phyloP scores from a whole-genome alignment of 35 echinoderm and acorn worm species.

The Heliocidaris tuberculata region DNA sequence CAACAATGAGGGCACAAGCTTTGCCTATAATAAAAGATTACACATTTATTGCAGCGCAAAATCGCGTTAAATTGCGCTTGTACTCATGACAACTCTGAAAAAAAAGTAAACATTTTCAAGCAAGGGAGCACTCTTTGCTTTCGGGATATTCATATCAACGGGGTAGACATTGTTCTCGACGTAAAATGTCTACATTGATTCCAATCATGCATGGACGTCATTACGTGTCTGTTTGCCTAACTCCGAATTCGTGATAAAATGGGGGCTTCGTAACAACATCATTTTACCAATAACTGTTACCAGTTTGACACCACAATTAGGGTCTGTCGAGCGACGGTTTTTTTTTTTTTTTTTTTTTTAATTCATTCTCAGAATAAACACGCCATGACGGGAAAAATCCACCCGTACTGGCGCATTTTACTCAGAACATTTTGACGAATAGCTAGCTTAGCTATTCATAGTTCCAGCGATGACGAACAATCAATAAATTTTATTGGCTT shows the following conservation, averaged over 20 bases:
- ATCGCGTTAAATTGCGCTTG: no score
- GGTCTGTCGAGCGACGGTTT: background rate
- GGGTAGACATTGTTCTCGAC: background rate
- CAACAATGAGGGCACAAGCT: no score
- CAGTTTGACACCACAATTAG: background rate
- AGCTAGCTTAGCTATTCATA: background rate
- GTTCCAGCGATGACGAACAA: background rate
- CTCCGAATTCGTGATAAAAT: background rate
- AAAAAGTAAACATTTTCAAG: no score
- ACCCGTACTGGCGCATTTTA: no score
- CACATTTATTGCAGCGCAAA: no score
- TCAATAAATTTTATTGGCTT: slow-evolving; percentile 19
- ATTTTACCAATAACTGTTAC: background rate
- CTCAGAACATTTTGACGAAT: background rate
- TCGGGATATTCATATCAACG: background rate
- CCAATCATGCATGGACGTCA: background rate
- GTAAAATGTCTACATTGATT: background rate
- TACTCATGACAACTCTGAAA: no score
- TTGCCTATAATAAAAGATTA: no score
- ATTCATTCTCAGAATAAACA: background rate
- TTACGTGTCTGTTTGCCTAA: background rate
- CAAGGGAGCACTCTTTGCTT: no score
- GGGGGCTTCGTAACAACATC: background rate
- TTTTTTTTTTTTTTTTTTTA: no score
- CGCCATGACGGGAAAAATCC: background rate